These are phyloP conservation scores for Mionectes macconnelli DNA, from an alignment of 2,113 vertebrate species.

Conservation along the genomic window DNA sequence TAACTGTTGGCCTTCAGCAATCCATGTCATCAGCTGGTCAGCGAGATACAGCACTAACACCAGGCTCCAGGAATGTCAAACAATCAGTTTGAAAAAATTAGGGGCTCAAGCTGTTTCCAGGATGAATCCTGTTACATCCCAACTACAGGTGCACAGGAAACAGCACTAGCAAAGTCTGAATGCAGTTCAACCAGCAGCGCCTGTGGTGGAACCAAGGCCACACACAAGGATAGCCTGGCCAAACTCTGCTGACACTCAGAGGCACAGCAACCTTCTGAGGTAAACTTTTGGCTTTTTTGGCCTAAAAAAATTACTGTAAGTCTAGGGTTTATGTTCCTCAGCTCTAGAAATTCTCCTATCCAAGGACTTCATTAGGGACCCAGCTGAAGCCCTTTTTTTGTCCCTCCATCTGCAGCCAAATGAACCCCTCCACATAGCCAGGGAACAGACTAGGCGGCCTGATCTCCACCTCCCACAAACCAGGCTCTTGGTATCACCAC, in stretches of 20 bases:
- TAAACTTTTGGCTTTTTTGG: not conserved
- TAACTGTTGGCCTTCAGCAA: not conserved
- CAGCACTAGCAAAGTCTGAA: not conserved
- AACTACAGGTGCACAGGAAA: not conserved
- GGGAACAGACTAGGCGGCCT: not conserved
- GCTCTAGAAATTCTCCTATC: not conserved
- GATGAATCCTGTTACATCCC: not conserved
- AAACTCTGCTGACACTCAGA: not conserved
- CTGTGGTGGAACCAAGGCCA: not conserved
- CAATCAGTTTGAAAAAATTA: not conserved
- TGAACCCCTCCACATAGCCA: not conserved
- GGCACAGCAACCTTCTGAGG: not conserved
- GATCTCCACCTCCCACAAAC: not conserved
- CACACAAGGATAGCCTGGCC: not conserved
- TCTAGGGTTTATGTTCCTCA: not conserved
- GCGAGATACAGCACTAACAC: not conserved
- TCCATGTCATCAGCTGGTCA: not conserved
- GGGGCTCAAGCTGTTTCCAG: not conserved
- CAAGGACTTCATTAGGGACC: not conserved
- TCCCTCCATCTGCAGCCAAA: not conserved
- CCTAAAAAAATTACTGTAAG: not conserved
- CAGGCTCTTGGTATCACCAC: not conserved
- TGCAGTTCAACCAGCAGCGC: not conserved
- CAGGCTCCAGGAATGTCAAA: not conserved
- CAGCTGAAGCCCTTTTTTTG: not conserved